These are phyloP conservation scores for Galago senegalensis DNA, from an alignment of 2,797 vertebrate species.

Conservation along the genomic window DNA sequence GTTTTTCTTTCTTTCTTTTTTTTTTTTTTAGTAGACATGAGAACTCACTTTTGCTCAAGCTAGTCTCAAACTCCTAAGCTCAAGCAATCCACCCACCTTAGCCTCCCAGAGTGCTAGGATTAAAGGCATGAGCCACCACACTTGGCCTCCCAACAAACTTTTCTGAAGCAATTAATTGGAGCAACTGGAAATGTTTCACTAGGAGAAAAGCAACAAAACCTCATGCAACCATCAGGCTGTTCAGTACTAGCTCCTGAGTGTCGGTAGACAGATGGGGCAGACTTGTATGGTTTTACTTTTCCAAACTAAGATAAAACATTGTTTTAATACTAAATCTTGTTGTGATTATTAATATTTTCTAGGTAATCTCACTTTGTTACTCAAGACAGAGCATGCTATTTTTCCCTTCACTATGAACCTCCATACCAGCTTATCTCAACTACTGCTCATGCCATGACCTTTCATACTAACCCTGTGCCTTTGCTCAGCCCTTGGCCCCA, in stretches of 20 bases:
- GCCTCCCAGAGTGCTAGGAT: no score
- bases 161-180: background rate
- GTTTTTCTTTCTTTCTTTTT: no score
- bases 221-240: background rate
- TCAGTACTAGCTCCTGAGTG: background rate
- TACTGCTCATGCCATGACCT: background rate
- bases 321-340: background rate
- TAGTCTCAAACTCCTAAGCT: no score
- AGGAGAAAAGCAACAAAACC: background rate
- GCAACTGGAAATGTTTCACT: background rate
- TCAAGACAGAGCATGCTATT: background rate
- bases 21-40: no score
- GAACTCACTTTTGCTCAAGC: no score
- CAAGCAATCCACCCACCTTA: no score
- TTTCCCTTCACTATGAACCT: background rate
- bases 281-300: background rate
- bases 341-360: background rate
- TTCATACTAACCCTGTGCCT: background rate
- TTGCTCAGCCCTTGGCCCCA: background rate
- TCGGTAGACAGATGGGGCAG: background rate
- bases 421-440: background rate
- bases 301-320: background rate
- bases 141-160: background rate
- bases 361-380: background rate
- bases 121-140: no score